Base-by-base conservation (phyloP, 2,888 invertebrate species). In the Arge pagana region DNA sequence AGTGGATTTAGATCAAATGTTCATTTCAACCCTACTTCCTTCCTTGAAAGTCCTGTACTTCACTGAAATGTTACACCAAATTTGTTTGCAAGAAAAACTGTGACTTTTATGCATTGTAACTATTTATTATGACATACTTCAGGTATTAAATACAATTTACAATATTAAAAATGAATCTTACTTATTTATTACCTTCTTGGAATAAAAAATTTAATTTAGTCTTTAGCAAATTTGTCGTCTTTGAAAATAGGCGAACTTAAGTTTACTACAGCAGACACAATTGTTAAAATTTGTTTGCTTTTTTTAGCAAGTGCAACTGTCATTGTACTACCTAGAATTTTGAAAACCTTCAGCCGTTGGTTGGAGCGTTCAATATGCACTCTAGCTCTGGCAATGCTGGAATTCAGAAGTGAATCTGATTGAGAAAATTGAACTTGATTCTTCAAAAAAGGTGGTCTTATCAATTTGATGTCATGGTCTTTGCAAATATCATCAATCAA, bases 401-500 rank as follows among this genome's bases (percentile, higher is more conserved):
- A 45, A 18, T 21, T 59, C n/a, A 18, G 13, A 7, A 28, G 40
- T 7, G 57, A 53, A 5, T 59, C 57, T 3, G 21, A 35, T 23
- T 50, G 39, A 2, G 54, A 49, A 33, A 58, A 56, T 43, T 54
- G 52, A 6, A 24, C 30, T 16, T 52, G 30, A 4, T 56, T 50
- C 2, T 39, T 23, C 5, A 54, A 33, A 42, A 53, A 58, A 3
- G 57, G 50, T n/a, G 60, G 60, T 35, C 53, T 53, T 6, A 59
- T 41, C 10, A 60, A 31, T 10, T 37, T 24, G 1, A 60, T 41
- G 3, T 39, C 18, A n/a, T 45, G 33, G 3, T 54, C 23, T 7
- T 24, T 28, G 41, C 63, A 65, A 23, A 61, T 40, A 42, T 64
- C 48, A 24, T 64, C 62, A 21, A 67, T 58, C n/a, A n/a, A n/a